Base-by-base conservation (phyloP, 2,888 invertebrate species). In the Orthosia cruda region DNA sequence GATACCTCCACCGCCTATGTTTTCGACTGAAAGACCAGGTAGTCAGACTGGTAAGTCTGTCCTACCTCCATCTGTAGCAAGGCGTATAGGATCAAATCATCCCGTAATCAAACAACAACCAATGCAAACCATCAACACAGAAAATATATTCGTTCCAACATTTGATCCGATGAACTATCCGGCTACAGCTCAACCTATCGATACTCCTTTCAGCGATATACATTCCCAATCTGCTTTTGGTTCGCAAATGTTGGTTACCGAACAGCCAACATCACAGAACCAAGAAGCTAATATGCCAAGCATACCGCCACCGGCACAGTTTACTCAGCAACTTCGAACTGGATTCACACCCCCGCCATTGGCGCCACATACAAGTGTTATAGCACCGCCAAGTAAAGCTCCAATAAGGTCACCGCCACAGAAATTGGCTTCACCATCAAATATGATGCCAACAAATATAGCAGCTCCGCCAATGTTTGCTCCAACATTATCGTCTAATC, bases 1-100 rank as follows among this genome's bases (percentile, higher is more conserved):
- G 1, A 95, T 96, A 71, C 95, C 96, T 12, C 96, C 96, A 4
- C 96, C 96, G 2, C 95, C 95, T 0, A 95, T 95, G 95, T 96
- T 96, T 81, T 94, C 95, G 2, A 93, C 94, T 68, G 59, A 91
- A 45, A 90, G 86, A 72, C 90, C 77, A 55, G 93, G 92, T 9
- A 89, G 83, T 65, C 91, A 91, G 69, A 57, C 88, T n/a, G 92
- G 88, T 23, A 95, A 93, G 79, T 80, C 94, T 0, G 87, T 96
- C 3, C 82, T 96, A 80, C 96, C 96, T 11, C 96, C 96, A 0
- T 96, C 96, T 0, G 94, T 96, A 0, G 96, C 96, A 26, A 93
- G 96, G 66, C 92, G 95, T 20, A 93, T 96, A 76, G 89, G 93
- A 0, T 91, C 93, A 0, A 94, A 93, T 74, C 94, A 96, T 71